phyloP scores from a whole-genome alignment of 2,113 vertebrate species.

The Percina caprodes region DNA sequence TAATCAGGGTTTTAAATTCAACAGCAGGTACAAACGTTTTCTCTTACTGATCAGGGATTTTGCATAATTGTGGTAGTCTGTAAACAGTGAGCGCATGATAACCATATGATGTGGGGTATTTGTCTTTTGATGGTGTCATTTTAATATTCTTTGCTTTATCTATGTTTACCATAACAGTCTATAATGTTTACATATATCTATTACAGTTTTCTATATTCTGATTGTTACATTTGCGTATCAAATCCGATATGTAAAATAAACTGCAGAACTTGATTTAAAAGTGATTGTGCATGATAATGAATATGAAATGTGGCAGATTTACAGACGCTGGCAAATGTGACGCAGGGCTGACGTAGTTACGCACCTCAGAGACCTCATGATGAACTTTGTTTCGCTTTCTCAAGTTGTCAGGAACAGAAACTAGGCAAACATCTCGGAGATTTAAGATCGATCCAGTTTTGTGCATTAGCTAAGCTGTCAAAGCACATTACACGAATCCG shows the following conservation, averaged over 20 bases:
- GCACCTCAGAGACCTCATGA: neutral
- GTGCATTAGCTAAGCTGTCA: neutral
- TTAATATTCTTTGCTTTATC: too few relatives aligned
- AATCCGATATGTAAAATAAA: neutral
- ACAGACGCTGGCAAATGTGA: neutral
- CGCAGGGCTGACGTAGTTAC: constrained; percentile 52
- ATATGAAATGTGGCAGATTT: neutral
- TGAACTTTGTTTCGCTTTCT: constrained; percentile 36
- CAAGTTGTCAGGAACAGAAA: constrained; percentile 31
- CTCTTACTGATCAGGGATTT: too few relatives aligned
- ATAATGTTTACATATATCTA: too few relatives aligned
- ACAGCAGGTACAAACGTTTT: too few relatives aligned
- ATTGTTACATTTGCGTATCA: neutral
- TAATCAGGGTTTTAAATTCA: too few relatives aligned
- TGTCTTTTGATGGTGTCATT: too few relatives aligned
- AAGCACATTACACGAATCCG: rapidly evolving
- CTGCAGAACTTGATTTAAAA: neutral
- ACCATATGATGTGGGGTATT: too few relatives aligned
- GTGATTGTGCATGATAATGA: neutral
- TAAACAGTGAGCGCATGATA: too few relatives aligned
- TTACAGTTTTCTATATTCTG: neutral
- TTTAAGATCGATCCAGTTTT: neutral
- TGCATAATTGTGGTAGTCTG: too few relatives aligned
- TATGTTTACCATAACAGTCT: too few relatives aligned
- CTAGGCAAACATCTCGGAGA: neutral